Percentiles rank a stretch among this genome's conserved stretches.
Evolutionary conservation across 2,113 vertebrate genomes (phyloP).

Genomic region (Astur gentilis): DNA sequence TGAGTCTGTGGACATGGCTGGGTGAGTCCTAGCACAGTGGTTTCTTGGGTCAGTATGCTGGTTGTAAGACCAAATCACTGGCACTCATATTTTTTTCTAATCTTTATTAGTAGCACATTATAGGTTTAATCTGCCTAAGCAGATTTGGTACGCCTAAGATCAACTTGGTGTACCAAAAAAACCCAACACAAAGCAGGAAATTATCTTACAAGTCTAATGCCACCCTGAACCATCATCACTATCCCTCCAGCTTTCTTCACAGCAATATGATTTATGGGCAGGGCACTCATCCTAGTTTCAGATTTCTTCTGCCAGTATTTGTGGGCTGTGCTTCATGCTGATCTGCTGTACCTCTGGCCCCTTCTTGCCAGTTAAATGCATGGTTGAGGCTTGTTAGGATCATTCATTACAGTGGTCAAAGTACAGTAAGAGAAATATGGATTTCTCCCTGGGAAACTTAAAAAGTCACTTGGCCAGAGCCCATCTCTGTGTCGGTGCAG

Average conservation of each 20-base stretch:
- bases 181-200: not conserved
- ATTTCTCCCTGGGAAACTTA: not conserved
- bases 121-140: not conserved
- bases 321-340: not conserved
- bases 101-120: not conserved
- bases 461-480: not conserved
- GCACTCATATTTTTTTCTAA: not conserved
- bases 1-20: not conserved
- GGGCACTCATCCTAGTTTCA: not conserved
- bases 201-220: not conserved
- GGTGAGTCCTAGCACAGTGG: not conserved
- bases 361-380: not conserved
- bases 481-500: accelerated
- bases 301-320: not conserved
- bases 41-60: not conserved
- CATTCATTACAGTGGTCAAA: not conserved
- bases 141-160: not conserved
- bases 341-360: not conserved
- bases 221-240: not conserved
- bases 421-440: not conserved
- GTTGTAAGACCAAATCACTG: not conserved
- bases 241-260: not conserved
- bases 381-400: not conserved
- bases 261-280: not conserved
- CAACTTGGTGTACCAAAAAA: not conserved